Percentiles rank a stretch among this genome's conserved stretches.
These are phyloP conservation scores for Noctua fimbriata DNA, from an alignment of 2,888 invertebrate genomes.

Conservation along the genomic window DNA sequence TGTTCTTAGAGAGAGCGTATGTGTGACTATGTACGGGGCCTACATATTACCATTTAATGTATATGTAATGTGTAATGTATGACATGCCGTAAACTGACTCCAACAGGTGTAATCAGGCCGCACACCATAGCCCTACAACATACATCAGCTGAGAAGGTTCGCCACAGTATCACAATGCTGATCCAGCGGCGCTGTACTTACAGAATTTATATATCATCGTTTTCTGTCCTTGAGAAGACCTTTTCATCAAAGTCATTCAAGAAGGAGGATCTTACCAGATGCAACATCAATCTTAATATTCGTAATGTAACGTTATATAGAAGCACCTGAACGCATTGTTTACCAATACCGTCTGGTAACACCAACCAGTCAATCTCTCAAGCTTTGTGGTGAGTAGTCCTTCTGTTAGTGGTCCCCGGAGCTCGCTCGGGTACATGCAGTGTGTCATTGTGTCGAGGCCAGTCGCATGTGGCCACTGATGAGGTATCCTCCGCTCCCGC, in stretches of 20 bases:
- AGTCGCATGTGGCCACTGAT: conserved; percentile 30
- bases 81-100: conserved; percentile 12
- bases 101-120: conserved; percentile 35
- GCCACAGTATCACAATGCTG: background rate
- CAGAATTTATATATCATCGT: background rate
- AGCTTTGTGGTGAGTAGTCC: background rate
- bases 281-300: background rate
- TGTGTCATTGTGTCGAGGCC: conserved; percentile 1
- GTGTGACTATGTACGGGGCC: background rate
- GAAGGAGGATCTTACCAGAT: background rate
- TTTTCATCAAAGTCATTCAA: background rate
- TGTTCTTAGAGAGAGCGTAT: background rate
- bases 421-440: background rate
- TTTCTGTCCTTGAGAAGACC: background rate
- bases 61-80: no score
- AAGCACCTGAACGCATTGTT: background rate
- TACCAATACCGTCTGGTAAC: background rate
- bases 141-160: background rate
- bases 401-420: background rate
- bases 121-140: background rate
- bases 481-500: background rate
- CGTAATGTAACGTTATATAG: background rate
- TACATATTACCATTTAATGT: conserved; percentile 1
- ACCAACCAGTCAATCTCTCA: background rate
- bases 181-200: background rate